Conservation (phyloP, 64 coral and sea anemone genomes). For the Pachyseris speciosa region DNA sequence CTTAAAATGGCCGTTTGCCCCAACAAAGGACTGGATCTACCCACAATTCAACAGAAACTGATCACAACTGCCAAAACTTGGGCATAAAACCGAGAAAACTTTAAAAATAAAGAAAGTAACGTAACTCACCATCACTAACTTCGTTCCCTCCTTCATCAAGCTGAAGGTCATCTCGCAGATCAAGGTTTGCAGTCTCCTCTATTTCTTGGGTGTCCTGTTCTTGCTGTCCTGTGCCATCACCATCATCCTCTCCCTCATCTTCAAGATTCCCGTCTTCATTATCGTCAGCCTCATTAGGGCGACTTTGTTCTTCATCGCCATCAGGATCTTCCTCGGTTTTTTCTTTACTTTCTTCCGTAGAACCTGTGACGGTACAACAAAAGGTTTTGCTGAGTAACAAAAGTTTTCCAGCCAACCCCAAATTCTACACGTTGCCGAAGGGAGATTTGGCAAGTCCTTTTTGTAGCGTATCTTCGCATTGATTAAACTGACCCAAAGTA, state of each 20-base stretch:
- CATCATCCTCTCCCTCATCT: conserved; percentile 43
- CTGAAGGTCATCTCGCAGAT: conserved; percentile 75
- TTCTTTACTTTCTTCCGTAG: conserved; percentile 84
- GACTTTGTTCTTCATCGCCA: conserved; percentile 61
- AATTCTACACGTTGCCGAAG: too few species aligned
- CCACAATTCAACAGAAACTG: too few species aligned
- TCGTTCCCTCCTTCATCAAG: conserved; percentile 56
- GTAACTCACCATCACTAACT: neutral
- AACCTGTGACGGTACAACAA: conserved; percentile 2
- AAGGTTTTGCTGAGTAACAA: neutral
- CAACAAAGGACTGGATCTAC: too few species aligned
- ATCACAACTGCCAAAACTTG: too few species aligned
- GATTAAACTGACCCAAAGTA: too few species aligned
- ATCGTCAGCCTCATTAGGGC: conserved; percentile 40
- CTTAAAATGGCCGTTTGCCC: too few species aligned
- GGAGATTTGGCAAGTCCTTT: too few species aligned
- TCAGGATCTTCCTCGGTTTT: conserved; percentile 17
- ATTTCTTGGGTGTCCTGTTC: conserved; percentile 9
- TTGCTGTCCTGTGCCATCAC: conserved; percentile 3
- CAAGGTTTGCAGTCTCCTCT: conserved; percentile 53
- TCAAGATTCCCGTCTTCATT: conserved; percentile 78
- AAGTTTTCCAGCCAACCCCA: too few species aligned
- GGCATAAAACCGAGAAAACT: neutral
- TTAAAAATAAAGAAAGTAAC: neutral
- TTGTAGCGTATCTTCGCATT: too few species aligned